Evolutionary conservation across 2,888 invertebrate genomes (phyloP).

Genomic region (Ormyrus nitidulus): DNA sequence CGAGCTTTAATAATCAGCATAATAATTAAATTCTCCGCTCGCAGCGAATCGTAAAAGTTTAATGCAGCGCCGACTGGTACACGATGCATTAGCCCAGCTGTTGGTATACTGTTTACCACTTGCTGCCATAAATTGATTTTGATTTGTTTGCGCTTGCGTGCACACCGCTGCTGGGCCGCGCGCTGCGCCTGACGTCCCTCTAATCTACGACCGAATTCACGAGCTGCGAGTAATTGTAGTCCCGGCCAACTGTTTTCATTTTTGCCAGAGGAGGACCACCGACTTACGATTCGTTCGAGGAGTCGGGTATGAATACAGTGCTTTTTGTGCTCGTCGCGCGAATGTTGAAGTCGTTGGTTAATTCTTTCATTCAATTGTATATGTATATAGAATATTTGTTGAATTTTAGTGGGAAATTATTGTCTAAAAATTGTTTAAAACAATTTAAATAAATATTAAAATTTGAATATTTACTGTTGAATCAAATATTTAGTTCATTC

Average conservation of each 20-base stretch:
- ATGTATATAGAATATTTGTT: no score
- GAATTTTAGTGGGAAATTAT: no score
- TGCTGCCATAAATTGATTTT: constrained; percentile 49
- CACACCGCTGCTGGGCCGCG: neutral
- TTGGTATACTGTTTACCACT: constrained; percentile 18
- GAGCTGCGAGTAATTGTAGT: constrained; percentile 30
- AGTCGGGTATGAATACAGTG: no score
- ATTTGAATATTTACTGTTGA: no score
- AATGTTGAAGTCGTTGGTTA: no score
- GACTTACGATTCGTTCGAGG: no score
- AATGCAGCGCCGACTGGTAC: constrained; percentile 20
- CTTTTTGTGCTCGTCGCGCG: no score
- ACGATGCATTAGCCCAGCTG: constrained; percentile 3
- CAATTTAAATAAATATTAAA: no score
- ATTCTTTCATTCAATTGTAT: no score
- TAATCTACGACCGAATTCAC: constrained; percentile 28
- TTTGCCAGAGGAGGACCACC: neutral
- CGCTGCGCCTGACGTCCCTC: constrained; percentile 26
- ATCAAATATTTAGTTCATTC: no score
- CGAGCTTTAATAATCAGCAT: constrained; percentile 20
- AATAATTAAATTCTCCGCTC: constrained; percentile 31
- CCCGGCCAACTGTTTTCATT: neutral
- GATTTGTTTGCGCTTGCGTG: constrained; percentile 33
- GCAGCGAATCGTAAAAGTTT: constrained; percentile 39
- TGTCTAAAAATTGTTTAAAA: no score